Evolutionary conservation across 2,797 vertebrate species (phyloP).

Genomic region (Podargus strigoides): DNA sequence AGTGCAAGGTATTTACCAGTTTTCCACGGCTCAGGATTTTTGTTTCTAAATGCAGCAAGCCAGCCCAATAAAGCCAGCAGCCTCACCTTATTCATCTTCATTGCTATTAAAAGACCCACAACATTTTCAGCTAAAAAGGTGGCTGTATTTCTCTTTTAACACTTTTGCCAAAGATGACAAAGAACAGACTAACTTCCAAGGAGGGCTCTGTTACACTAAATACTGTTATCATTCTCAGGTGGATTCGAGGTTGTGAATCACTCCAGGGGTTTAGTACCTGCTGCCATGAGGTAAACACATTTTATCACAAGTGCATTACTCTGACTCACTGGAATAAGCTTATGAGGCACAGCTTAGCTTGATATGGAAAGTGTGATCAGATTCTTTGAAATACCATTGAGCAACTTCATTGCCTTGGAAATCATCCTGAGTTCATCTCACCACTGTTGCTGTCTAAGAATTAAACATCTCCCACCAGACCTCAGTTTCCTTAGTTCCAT

Average conservation of each 20-base stretch:
- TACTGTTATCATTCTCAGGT: not conserved
- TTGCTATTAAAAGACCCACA: not conserved
- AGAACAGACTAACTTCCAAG: not conserved
- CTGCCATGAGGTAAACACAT: not conserved
- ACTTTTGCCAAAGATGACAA: not conserved
- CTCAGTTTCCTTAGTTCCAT: not conserved
- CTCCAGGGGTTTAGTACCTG: not conserved
- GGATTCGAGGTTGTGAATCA: not conserved
- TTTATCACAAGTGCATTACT: not conserved
- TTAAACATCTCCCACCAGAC: not conserved
- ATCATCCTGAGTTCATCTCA: not conserved
- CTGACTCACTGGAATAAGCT: not conserved
- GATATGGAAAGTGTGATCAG: not conserved
- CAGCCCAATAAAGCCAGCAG: not conserved
- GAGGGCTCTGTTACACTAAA: not conserved
- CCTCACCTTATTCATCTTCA: not conserved
- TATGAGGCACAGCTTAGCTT: not conserved
- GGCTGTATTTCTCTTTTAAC: not conserved
- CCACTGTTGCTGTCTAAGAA: not conserved
- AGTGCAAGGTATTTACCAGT: not conserved
- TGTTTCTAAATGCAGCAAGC: not conserved
- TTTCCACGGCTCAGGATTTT: not conserved
- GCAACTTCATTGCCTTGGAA: not conserved
- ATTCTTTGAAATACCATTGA: not conserved
- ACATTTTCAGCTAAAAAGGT: not conserved